Percentiles rank a stretch among this genome's conserved stretches.
phyloP scores from a whole-genome alignment of 92 coral and sea anemone genomes.

The Porites cylindrica region DNA sequence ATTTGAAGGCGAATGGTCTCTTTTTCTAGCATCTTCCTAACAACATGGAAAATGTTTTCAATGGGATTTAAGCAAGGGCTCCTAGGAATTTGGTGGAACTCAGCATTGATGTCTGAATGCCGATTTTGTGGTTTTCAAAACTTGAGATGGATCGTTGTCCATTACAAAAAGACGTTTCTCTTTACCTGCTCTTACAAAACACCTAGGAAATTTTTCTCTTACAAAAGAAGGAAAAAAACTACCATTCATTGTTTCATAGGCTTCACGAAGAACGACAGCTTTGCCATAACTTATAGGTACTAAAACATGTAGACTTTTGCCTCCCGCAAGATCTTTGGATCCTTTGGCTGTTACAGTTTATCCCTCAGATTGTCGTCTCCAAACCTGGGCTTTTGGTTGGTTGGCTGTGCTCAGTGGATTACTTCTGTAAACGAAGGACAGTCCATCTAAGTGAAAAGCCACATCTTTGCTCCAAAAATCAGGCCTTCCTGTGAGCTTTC shows the following conservation, averaged over 20 bases:
- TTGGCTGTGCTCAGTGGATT: constrained; percentile 44
- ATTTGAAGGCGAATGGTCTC: constrained; percentile 18
- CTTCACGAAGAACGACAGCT: constrained; percentile 43
- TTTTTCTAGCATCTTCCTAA: constrained; percentile 29
- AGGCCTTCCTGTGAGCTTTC: constrained; percentile 7
- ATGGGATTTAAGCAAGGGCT: constrained; percentile 12
- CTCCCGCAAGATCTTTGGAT: constrained; percentile 66
- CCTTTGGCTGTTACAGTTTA: constrained; percentile 66
- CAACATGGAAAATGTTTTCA: constrained; percentile 7
- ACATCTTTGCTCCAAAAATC: constrained; percentile 51
- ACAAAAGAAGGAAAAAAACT: constrained; percentile 42
- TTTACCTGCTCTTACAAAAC: constrained; percentile 61
- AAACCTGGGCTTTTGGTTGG: constrained; percentile 46
- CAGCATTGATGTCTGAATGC: constrained; percentile 31
- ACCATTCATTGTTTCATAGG: constrained; percentile 62
- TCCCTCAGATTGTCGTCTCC: constrained; percentile 68
- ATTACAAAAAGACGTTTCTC: constrained; percentile 60
- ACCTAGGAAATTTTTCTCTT: background rate
- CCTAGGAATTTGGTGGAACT: constrained; percentile 45
- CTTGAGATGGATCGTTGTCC: constrained; percentile 76
- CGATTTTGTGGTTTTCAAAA: constrained; percentile 3
- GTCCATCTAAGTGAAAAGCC: constrained; percentile 24
- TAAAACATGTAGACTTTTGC: constrained; percentile 56
- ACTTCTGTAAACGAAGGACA: constrained; percentile 9
- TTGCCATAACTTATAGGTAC: constrained; percentile 65